These are phyloP conservation scores for Crenichthys baileyi DNA, from an alignment of 2,797 vertebrate genomes.

Conservation along the genomic window DNA sequence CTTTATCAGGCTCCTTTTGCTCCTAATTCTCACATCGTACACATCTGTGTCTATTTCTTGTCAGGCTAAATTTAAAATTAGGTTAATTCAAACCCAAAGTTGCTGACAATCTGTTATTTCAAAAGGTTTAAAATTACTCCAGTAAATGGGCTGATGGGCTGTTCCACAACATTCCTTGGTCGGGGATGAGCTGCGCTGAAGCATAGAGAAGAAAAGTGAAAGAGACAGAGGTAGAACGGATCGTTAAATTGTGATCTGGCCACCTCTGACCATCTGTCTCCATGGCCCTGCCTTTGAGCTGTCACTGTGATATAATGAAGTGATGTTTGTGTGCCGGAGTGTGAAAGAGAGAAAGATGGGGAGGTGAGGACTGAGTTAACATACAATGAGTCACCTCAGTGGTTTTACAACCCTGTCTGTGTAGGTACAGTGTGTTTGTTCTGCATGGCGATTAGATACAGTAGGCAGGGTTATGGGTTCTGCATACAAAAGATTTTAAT, in stretches of 20 bases:
- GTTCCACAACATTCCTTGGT: not conserved
- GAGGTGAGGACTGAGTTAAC: conserved; percentile 39
- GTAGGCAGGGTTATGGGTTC: conserved; percentile 28
- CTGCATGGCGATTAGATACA: conserved; percentile 46
- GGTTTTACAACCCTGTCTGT: conserved; percentile 47
- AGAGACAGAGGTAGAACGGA: conserved; percentile 43
- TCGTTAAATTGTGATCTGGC: conserved; percentile 37
- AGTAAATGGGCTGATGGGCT: conserved; percentile 4
- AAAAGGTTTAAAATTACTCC: not conserved
- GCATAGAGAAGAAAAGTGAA: conserved; percentile 38
- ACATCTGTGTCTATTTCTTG: not conserved
- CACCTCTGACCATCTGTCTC: conserved; percentile 62
- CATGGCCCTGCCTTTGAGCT: conserved; percentile 44
- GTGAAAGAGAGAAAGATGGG: conserved; percentile 6
- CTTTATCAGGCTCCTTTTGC: not conserved
- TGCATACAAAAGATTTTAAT: conserved; percentile 32
- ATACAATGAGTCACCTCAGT: conserved; percentile 52
- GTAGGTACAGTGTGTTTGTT: conserved; percentile 56
- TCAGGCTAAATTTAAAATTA: not conserved
- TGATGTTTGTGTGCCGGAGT: conserved; percentile 39
- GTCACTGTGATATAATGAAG: conserved; percentile 56
- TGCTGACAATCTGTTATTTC: not conserved
- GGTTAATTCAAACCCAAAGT: not conserved
- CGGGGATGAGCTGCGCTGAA: conserved; percentile 15
- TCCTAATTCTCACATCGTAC: not conserved